Conservation (phyloP, 2,797 vertebrate genomes). For the Eulemur mongoz region DNA sequence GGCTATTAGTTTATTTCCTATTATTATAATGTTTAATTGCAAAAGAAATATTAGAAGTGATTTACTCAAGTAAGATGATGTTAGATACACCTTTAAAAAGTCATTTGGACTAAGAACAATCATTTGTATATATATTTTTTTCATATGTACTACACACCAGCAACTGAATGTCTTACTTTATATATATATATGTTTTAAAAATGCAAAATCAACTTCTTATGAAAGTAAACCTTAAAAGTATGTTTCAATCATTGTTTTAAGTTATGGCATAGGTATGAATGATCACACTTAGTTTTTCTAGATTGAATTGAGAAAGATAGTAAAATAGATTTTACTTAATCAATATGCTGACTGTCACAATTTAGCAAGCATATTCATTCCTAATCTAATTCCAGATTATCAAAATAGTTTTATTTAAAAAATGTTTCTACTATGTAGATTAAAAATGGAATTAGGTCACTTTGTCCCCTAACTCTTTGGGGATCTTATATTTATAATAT, state of each 20-base stretch:
- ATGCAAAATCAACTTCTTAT: not conserved
- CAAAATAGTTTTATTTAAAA: not conserved
- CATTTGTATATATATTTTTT: not conserved
- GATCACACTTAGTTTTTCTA: not conserved
- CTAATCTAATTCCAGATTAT: not conserved
- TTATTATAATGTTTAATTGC: not conserved
- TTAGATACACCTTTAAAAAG: not conserved
- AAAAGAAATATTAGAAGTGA: not conserved
- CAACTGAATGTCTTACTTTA: no score
- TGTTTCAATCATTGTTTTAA: not conserved
- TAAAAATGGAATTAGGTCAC: not conserved
- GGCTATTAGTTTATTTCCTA: not conserved
- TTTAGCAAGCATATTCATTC: not conserved
- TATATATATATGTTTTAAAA: not conserved
- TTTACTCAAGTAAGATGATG: not conserved
- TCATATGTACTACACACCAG: not conserved
- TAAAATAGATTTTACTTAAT: not conserved
- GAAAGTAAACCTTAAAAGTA: not conserved
- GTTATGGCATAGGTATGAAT: not conserved
- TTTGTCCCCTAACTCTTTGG: not conserved
- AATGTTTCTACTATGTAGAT: not conserved
- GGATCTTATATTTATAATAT: not conserved
- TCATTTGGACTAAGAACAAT: not conserved
- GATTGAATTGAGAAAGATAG: not conserved
- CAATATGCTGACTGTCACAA: not conserved